phyloP scores from a whole-genome alignment of 2,113 vertebrate species.

The Dipodomys merriami region DNA sequence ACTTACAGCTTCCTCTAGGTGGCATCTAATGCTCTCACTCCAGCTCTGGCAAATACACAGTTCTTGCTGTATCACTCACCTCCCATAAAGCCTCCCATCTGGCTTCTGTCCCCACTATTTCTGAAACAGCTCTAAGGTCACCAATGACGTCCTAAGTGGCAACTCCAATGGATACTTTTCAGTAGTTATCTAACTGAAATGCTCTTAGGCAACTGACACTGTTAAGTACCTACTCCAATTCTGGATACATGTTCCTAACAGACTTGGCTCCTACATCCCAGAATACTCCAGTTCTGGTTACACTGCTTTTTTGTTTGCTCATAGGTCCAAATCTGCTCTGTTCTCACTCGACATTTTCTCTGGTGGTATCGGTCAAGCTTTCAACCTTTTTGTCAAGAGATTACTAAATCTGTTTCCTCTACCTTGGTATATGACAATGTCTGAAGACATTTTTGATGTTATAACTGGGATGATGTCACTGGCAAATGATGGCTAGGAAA shows the following conservation, averaged over 20 bases:
- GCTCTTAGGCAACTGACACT: slow-evolving; percentile 48
- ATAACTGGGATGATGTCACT: background rate
- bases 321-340: background rate
- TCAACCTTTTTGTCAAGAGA: background rate
- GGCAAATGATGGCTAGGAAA: background rate
- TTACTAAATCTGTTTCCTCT: background rate
- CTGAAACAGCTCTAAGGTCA: slow-evolving; percentile 77
- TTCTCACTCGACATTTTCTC: background rate
- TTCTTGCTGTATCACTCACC: slow-evolving; percentile 30
- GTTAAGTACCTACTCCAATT: background rate
- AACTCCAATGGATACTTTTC: slow-evolving; percentile 62
- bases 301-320: background rate
- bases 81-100: slow-evolving; percentile 69
- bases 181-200: slow-evolving; percentile 60
- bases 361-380: background rate
- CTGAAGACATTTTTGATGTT: background rate
- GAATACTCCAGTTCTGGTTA: background rate
- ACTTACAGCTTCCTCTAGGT: slow-evolving; percentile 49
- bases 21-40: slow-evolving; percentile 26
- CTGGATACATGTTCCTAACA: background rate
- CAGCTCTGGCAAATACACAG: background rate
- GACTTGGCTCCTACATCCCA: background rate
- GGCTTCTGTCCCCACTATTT: slow-evolving; percentile 66
- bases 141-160: slow-evolving; percentile 67
- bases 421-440: background rate